Conservation (phyloP, 2,888 invertebrate species). For the Apoda limacodes region DNA sequence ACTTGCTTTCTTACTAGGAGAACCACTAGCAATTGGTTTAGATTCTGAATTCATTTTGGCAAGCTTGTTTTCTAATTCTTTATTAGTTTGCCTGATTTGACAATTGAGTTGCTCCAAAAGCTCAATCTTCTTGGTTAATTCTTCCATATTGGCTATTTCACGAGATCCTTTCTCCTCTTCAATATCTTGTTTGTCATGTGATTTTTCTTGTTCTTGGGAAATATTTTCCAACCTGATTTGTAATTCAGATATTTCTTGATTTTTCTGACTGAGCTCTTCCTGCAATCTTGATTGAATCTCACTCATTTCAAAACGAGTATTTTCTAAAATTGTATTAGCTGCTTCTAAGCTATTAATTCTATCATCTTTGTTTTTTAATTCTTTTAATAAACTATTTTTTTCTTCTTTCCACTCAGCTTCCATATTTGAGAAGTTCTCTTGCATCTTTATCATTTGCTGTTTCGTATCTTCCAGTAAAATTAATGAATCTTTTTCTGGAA, state of each 20-base stretch:
- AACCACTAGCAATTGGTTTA: constrained; percentile 30
- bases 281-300: constrained; percentile 64
- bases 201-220: constrained; percentile 20
- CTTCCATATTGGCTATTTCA: constrained; percentile 52
- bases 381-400: constrained; percentile 64
- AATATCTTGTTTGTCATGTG: constrained; percentile 42
- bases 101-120: constrained; percentile 62
- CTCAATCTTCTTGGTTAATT: constrained; percentile 61
- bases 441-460: constrained; percentile 84
- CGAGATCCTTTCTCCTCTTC: constrained; percentile 72
- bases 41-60: constrained; percentile 34
- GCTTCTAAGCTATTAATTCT: constrained; percentile 68
- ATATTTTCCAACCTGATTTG: constrained; percentile 38
- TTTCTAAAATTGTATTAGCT: constrained; percentile 63
- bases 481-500: constrained; percentile 74
- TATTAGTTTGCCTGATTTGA: constrained; percentile 62
- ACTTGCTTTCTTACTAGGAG: constrained; percentile 47
- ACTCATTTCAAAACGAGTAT: constrained; percentile 59
- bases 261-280: constrained; percentile 62
- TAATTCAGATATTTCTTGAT: constrained; percentile 47
- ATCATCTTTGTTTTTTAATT: constrained; percentile 67
- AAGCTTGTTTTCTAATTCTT: constrained; percentile 65
- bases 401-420: constrained; percentile 80
- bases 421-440: constrained; percentile 78
- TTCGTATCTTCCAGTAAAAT: constrained; percentile 82